Base-by-base conservation (phyloP, 2,113 vertebrate genomes). In the Sander lucioperca region DNA sequence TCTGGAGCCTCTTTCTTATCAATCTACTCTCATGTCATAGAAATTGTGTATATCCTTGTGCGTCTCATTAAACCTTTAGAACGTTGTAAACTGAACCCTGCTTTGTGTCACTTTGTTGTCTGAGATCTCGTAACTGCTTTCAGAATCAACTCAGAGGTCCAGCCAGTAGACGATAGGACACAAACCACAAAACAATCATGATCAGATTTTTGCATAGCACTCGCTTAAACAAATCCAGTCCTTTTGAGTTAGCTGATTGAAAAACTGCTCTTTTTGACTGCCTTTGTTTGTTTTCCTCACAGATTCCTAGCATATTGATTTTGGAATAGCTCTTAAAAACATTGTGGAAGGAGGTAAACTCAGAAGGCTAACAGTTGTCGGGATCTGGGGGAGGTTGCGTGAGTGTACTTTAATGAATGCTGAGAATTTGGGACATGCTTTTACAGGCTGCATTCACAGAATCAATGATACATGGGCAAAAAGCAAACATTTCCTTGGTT, bases 401-500 rank as follows among this genome's bases (percentile, higher is more conserved):
- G 48, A 53, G 23, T 45, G 14, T 10, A 21, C n/a, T 56, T 45
- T n/a, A n/a, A n/a, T n/a, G n/a, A n/a, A n/a, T n/a, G 5, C 57
- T 66, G 18, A 27, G 3, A 10, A 23, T 9, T 10, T 15, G 45
- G 19, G 30, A 19, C 18, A 11, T 64, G 30, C 36, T 11, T 33
- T 74, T 16, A 30, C 14, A 43, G 68, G 21, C 67, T 66, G 48
- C 14, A 53, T 23, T 58, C 33, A 33, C 10, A 16, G 10, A 59
- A 25, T 73, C 33, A 64, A 48, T 74, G 62, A 71, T 11, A 30
- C 16, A 51, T n/a, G 9, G 48, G 8, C 15, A 8, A 47, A 39
- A 74, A 33, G 21, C 30, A 68, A 79, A 84, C 30, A 54, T 61
- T 27, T 63, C n/a, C 30, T 50, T 47, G 6, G 63, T 79, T 82